Base-by-base conservation (phyloP, 2,888 invertebrate species). In the Dolichopus griseipennis region DNA sequence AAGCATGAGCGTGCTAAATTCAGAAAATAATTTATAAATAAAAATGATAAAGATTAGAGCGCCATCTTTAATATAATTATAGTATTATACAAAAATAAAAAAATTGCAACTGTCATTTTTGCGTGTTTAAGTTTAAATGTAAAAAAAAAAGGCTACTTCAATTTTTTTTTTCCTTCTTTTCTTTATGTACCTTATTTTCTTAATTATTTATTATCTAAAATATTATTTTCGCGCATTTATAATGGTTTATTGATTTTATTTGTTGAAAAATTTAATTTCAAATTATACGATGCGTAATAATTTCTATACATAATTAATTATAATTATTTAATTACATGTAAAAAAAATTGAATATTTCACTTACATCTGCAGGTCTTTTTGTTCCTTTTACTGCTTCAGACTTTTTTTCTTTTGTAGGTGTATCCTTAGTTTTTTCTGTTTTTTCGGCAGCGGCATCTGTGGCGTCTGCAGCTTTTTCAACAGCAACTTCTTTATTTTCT, bases 361-460 rank as follows among this genome's bases (percentile, higher is more conserved):
- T 88, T 82, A 91, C 90, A 85, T 91, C 90, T 76, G 90, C 88
- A 83, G 90, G 86, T 85, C 91, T 86, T 83, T 91, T 91, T 81
- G 88, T 88, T 81, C 88, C 90, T 84, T 91, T 90, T 74, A 89
- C 84, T 71, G 76, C 75, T 69, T 67, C 66, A 27, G 5, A 27
- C 33, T 34, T 64, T 64, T 64, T 64, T 80, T 89, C 89, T 83
- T 90, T 90, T 79, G 87, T 87, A 78, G 88, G 89, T 83, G 89
- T 89, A 75, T 87, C 82, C 77, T 87, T 68, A 33, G 76, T 74
- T 70, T 75, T 73, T 70, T 72, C 70, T 68, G 63, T 27, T 33
- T 37, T 34, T 3, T 77, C 76, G 69, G 73, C 73, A 70, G 75
- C 75, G 65, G 75, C 75, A 69, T 76, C 77, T 37, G 71, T 73